A percentile compares a stretch with the other conserved stretches of the same genome.
Conservation (phyloP, 2,797 vertebrate genomes). For the Lutjanus campechanus region DNA sequence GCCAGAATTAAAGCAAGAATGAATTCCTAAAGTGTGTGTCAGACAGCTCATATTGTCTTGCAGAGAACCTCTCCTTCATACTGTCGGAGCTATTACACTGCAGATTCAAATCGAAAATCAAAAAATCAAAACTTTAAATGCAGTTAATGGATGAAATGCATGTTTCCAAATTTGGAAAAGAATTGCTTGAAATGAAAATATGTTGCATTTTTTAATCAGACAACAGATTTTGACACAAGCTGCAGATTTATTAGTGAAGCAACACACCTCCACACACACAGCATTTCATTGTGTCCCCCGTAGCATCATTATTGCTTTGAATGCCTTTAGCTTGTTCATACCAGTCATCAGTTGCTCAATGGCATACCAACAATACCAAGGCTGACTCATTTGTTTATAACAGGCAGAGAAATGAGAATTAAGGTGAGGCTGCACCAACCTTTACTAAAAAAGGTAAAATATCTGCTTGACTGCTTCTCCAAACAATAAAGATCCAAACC, state of each 20-base stretch:
- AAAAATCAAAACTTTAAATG: neutral
- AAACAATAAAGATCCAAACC: neutral
- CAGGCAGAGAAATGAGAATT: conserved; percentile 16
- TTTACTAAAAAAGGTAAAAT: conserved; percentile 5
- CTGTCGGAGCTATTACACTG: neutral
- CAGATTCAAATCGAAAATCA: neutral
- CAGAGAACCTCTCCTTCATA: neutral
- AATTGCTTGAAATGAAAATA: neutral
- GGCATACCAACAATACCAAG: conserved; percentile 45
- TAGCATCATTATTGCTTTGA: conserved; percentile 6
- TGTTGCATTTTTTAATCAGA: neutral
- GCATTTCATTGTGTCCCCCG: conserved; percentile 6
- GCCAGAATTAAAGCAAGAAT: conserved; percentile 29
- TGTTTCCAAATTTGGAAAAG: neutral
- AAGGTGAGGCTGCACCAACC: conserved; percentile 19
- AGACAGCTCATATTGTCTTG: neutral
- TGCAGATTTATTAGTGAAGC: conserved; percentile 4
- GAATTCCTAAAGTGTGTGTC: conserved; percentile 30
- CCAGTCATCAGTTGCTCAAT: conserved; percentile 57
- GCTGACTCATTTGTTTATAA: conserved; percentile 24
- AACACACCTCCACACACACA: neutral
- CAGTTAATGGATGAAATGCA: neutral
- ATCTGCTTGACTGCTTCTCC: neutral
- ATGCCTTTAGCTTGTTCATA: conserved; percentile 53
- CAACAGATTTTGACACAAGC: neutral